phyloP scores from a whole-genome alignment of 2,797 vertebrate species.

The Pangasius sanitwongsei region DNA sequence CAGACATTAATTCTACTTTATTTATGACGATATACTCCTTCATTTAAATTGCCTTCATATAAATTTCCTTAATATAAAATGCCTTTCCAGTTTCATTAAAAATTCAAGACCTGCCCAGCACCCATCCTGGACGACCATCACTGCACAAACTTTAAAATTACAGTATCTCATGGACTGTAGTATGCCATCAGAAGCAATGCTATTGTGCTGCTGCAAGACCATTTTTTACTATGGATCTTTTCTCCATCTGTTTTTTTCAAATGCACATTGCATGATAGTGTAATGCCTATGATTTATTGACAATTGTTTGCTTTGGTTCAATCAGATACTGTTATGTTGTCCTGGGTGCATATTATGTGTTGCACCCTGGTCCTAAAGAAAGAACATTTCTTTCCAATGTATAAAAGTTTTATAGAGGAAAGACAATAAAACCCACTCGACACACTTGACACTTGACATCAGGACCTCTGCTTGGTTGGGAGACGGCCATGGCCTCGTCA shows the following conservation, averaged over 20 bases:
- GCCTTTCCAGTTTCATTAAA: neutral
- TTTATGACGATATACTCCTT: neutral
- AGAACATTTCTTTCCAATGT: neutral
- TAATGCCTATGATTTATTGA: neutral
- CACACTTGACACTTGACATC: neutral
- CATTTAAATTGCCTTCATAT: no score
- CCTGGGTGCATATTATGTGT: neutral
- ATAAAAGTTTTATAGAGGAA: neutral
- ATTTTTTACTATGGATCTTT: neutral
- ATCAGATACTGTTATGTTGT: neutral
- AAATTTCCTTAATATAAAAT: neutral
- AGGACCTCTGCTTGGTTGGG: neutral
- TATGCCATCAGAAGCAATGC: neutral
- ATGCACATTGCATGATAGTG: neutral
- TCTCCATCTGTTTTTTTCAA: neutral
- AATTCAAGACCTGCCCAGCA: neutral
- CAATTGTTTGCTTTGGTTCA: neutral
- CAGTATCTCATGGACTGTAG: no score
- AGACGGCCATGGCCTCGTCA: neutral
- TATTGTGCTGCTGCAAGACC: neutral
- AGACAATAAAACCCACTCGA: neutral
- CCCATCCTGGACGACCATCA: neutral
- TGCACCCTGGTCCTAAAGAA: neutral
- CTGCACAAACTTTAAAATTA: no score
- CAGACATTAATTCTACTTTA: neutral